A percentile compares a stretch with the other conserved stretches of the same genome.
Evolutionary conservation across 1,140 invertebrate species (phyloP).

Genomic region (Pectinophora gossypiella): DNA sequence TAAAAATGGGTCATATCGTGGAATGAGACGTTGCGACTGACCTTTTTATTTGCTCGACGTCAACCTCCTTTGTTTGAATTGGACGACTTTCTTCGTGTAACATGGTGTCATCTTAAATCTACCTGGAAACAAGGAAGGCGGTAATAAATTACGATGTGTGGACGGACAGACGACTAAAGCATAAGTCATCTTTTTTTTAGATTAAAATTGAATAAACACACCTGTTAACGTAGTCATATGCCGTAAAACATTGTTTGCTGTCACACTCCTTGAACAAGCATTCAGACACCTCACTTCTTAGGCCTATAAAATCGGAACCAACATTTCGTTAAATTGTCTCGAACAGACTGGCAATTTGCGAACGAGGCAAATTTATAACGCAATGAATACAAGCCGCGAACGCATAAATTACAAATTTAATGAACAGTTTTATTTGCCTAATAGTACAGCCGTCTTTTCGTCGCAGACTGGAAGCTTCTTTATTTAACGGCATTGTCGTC

Average conservation of each 20-base stretch:
- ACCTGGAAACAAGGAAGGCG: constrained; percentile 39
- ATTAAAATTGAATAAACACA: constrained; percentile 31
- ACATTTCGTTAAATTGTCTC: background rate
- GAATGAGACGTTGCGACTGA: constrained; percentile 26
- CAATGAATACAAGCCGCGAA: constrained; percentile 29
- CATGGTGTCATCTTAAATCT: constrained; percentile 9
- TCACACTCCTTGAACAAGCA: background rate
- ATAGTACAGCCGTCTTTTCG: constrained; percentile 14
- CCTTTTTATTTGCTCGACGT: constrained; percentile 55
- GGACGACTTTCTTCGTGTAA: constrained; percentile 23
- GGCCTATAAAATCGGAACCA: background rate
- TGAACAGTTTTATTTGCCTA: constrained; percentile 38
- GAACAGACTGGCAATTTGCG: background rate
- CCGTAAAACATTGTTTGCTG: background rate
- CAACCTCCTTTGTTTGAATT: constrained; percentile 47
- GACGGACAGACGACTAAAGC: constrained; percentile 17
- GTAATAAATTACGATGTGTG: constrained; percentile 48
- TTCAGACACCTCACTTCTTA: background rate
- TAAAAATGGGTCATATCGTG: constrained; percentile 55
- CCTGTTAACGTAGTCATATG: constrained; percentile 18
- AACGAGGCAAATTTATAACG: background rate
- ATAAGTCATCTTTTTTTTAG: constrained; percentile 13
- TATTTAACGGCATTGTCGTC: constrained; percentile 29
- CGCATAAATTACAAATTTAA: constrained; percentile 39
- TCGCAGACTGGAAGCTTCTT: constrained; percentile 10